These are phyloP conservation scores for Paedocypris sp. DNA, from an alignment of 2,113 vertebrate species.

Conservation along the genomic window DNA sequence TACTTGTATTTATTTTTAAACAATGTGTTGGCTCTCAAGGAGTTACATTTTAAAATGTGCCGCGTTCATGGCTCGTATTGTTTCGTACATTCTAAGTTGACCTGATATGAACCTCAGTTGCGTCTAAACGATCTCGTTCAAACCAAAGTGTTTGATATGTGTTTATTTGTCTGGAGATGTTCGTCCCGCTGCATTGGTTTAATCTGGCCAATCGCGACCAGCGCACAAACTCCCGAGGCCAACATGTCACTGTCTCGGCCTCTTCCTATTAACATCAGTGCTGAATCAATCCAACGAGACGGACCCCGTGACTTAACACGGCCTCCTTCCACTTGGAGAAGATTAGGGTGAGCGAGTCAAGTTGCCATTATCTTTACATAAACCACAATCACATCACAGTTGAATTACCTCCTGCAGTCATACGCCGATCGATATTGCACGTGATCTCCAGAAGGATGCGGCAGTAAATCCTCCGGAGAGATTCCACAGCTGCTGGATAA, in stretches of 20 bases:
- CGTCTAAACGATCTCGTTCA: too few species aligned
- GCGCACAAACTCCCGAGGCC: not conserved
- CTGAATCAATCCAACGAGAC: slow-evolving; percentile 7
- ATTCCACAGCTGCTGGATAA: slow-evolving; percentile 6
- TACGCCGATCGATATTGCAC: slow-evolving; percentile 8
- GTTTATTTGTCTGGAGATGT: not conserved
- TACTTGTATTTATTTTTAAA: too few species aligned
- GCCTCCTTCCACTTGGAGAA: not conserved
- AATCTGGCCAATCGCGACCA: not conserved
- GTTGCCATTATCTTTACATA: slow-evolving; percentile 21
- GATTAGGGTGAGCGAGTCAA: slow-evolving; percentile 24
- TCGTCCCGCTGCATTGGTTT: not conserved
- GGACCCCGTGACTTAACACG: slow-evolving; percentile 4
- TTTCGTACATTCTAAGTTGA: too few species aligned
- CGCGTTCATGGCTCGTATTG: too few species aligned
- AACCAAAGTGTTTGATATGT: too few species aligned
- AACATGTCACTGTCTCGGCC: slow-evolving; percentile 4
- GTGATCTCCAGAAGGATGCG: not conserved
- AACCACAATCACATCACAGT: slow-evolving; percentile 20
- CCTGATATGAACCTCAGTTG: too few species aligned
- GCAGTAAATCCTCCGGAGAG: not conserved
- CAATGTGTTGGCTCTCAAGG: too few species aligned
- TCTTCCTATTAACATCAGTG: slow-evolving; percentile 14
- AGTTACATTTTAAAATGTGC: too few species aligned
- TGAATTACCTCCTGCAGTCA: slow-evolving; percentile 4